Evolutionary conservation across 2,797 vertebrate genomes (phyloP).

Genomic region (Anabas testudineus): DNA sequence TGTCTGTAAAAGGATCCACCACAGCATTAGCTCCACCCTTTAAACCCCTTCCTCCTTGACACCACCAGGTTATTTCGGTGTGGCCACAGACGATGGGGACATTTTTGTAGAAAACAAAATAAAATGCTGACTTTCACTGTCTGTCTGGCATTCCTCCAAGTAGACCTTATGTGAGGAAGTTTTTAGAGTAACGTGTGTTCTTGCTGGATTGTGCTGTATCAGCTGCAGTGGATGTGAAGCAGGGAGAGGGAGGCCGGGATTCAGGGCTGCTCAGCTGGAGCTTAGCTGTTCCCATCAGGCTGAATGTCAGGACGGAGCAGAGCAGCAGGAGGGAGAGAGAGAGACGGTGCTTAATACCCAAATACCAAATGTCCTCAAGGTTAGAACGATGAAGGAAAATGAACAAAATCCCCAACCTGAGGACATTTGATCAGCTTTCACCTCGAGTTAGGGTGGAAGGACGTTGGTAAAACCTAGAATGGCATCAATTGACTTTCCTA

Average conservation of each 20-base stretch:
- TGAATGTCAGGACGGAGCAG: constrained; percentile 64
- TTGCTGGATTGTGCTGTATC: constrained; percentile 3
- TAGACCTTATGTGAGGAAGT: background rate
- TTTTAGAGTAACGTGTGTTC: constrained; percentile 16
- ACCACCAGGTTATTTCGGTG: too few relatives aligned
- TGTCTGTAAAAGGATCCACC: too few relatives aligned
- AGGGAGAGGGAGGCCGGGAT: constrained; percentile 15
- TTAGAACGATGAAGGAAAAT: constrained; percentile 1
- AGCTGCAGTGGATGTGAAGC: constrained; percentile 38
- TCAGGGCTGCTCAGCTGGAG: constrained; percentile 61
- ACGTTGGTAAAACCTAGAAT: background rate
- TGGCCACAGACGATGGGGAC: too few relatives aligned
- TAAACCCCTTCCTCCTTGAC: too few relatives aligned
- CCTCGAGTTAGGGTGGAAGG: background rate
- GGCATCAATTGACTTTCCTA: background rate
- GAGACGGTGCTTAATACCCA: constrained; percentile 10
- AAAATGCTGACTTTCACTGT: background rate
- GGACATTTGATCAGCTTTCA: constrained; percentile 13
- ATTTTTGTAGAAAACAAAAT: too few relatives aligned
- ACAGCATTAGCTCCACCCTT: too few relatives aligned
- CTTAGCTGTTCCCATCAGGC: constrained; percentile 49
- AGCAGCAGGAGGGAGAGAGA: constrained; percentile 47
- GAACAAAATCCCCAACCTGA: background rate
- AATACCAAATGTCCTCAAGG: constrained; percentile 54
- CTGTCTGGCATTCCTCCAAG: background rate